phyloP scores from a whole-genome alignment of 2,797 vertebrate genomes.

The Enteromius anoplus region DNA sequence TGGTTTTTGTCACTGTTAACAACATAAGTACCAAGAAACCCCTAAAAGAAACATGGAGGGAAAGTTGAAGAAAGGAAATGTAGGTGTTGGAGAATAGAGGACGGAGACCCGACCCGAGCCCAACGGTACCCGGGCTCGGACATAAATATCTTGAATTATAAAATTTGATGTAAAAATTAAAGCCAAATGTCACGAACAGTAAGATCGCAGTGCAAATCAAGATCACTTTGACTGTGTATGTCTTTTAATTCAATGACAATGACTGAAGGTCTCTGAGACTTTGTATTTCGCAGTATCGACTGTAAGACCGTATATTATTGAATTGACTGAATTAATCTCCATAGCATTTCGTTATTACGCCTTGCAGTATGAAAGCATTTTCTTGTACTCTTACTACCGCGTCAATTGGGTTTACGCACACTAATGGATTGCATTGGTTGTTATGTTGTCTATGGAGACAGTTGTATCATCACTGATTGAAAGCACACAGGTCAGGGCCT shows the following conservation, averaged over 20 bases:
- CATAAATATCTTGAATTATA: too few relatives aligned
- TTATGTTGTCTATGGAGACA: neutral
- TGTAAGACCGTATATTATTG: neutral
- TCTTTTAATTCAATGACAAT: neutral
- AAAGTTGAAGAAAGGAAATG: neutral
- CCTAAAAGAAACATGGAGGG: neutral
- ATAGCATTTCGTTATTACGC: neutral
- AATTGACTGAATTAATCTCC: constrained; percentile 15
- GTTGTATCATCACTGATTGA: constrained; percentile 39
- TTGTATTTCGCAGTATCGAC: neutral
- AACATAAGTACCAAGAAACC: neutral
- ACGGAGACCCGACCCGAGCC: too few relatives aligned
- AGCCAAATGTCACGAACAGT: neutral
- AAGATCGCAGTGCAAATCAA: neutral
- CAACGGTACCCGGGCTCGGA: too few relatives aligned
- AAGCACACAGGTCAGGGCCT: constrained; percentile 20
- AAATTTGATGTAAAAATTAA: too few relatives aligned
- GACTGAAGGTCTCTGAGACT: neutral
- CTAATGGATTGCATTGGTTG: constrained; percentile 42
- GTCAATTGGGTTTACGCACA: constrained; percentile 36
- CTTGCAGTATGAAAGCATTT: constrained; percentile 11
- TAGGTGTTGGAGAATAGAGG: neutral
- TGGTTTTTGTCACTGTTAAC: neutral
- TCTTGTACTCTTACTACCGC: constrained; percentile 25
- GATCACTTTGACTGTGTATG: neutral